Evolutionary conservation across 2,888 invertebrate genomes (phyloP).

Genomic region (Mimas tiliae): DNA sequence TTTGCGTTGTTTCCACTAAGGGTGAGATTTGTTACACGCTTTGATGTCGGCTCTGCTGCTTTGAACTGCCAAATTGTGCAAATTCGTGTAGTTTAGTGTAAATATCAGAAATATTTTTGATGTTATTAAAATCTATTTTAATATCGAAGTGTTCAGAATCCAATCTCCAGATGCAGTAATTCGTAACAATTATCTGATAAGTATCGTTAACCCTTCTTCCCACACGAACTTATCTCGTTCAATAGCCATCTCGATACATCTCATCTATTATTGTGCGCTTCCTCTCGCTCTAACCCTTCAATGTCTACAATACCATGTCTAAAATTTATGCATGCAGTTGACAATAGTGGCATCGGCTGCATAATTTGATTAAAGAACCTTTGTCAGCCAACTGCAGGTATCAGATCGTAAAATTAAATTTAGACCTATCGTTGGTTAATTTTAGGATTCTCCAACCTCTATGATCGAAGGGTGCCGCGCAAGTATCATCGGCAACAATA

Average conservation of each 20-base stretch:
- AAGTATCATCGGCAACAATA: slow-evolving; percentile 77
- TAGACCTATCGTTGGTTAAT: slow-evolving; percentile 83
- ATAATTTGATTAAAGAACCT: slow-evolving; percentile 83
- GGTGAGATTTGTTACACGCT: slow-evolving; percentile 71
- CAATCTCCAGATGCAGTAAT: slow-evolving; percentile 70
- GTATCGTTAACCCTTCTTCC: slow-evolving; percentile 82
- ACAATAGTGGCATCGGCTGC: slow-evolving; percentile 81
- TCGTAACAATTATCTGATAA: slow-evolving; percentile 84
- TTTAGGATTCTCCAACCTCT: slow-evolving; percentile 79
- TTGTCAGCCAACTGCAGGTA: slow-evolving; percentile 79
- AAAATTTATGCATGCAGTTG: slow-evolving; percentile 78
- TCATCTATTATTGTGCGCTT: slow-evolving; percentile 68
- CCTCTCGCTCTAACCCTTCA: slow-evolving; percentile 72
- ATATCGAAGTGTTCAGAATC: slow-evolving; percentile 27
- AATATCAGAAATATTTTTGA: neutral
- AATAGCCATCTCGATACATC: slow-evolving; percentile 73
- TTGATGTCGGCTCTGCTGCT: slow-evolving; percentile 63
- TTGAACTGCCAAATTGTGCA: slow-evolving; percentile 52
- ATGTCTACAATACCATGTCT: slow-evolving; percentile 75
- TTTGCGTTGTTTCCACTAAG: slow-evolving; percentile 78
- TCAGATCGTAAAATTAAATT: slow-evolving; percentile 83
- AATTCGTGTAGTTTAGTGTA: neutral
- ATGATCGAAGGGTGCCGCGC: slow-evolving; percentile 59
- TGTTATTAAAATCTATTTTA: slow-evolving; percentile 32
- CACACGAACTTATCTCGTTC: slow-evolving; percentile 70